Evolutionary conservation across 2,888 invertebrate genomes (phyloP).

Genomic region (Mythimna lalbum): DNA sequence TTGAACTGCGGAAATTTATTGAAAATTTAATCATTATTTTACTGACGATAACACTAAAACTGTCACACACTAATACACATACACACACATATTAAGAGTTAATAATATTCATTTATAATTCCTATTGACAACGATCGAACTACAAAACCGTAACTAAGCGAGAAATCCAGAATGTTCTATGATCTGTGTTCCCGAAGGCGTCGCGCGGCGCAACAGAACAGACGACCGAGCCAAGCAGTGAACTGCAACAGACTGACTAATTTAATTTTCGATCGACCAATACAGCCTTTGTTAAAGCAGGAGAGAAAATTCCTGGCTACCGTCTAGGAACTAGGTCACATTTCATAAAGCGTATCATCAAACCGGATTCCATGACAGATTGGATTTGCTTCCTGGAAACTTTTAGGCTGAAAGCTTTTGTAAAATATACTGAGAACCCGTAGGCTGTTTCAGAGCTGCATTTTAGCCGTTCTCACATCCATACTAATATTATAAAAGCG

Average conservation of each 20-base stretch:
- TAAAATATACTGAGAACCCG: neutral
- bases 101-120: neutral
- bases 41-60: neutral
- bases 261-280: neutral
- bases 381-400: conserved; percentile 23
- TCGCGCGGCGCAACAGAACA: neutral
- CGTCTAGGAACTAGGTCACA: conserved; percentile 39
- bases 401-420: neutral
- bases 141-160: neutral
- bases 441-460: conserved; percentile 3
- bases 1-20: conserved; percentile 16
- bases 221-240: conserved; percentile 4
- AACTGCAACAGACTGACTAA: conserved; percentile 30
- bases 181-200: neutral
- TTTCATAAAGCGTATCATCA: conserved; percentile 21
- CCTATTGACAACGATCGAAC: too few species aligned
- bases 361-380: conserved; percentile 30
- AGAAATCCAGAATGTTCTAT: conserved; percentile 16
- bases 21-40: conserved; percentile 13
- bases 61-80: neutral
- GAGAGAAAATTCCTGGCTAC: conserved; percentile 31
- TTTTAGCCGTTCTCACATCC: neutral
- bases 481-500: too few species aligned
- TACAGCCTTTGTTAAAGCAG: conserved; percentile 1
- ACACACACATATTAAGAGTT: neutral